Conservation (phyloP, 1,140 invertebrate species). For the Orius insidiosus region DNA sequence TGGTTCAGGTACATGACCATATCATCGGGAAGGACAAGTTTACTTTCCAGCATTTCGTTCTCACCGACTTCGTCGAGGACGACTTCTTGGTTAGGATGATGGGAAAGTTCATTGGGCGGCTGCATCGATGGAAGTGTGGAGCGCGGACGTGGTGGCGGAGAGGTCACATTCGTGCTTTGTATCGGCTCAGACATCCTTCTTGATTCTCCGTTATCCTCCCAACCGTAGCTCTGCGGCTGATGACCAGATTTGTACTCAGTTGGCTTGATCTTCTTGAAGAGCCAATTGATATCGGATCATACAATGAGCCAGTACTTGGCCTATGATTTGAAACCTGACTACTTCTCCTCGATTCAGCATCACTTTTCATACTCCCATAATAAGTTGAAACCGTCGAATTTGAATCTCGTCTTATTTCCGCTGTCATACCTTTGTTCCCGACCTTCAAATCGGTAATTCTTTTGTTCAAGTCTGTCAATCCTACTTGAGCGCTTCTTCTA, state of each 20-base stretch:
- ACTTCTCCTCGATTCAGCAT: constrained; percentile 48
- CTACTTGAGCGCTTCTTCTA: constrained; percentile 23
- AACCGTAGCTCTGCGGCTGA: constrained; percentile 26
- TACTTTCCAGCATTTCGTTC: constrained; percentile 75
- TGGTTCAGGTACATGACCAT: constrained; percentile 88
- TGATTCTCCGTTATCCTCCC: constrained; percentile 25
- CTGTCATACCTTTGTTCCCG: constrained; percentile 19
- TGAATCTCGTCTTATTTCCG: constrained; percentile 44
- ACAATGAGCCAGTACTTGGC: constrained; percentile 26
- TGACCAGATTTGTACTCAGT: constrained; percentile 29
- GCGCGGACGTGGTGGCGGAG: constrained; percentile 17
- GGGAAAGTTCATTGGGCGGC: constrained; percentile 22
- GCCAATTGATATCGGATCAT: constrained; percentile 79
- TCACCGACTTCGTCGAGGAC: constrained; percentile 66
- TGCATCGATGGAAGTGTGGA: constrained; percentile 10
- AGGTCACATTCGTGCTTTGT: constrained; percentile 19
- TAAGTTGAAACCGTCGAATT: constrained; percentile 73
- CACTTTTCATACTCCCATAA: constrained; percentile 68
- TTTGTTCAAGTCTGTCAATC: constrained; percentile 39
- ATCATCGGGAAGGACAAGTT: constrained; percentile 84
- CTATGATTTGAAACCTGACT: constrained; percentile 29
- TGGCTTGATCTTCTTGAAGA: constrained; percentile 63
- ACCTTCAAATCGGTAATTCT: constrained; percentile 59
- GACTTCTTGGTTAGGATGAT: constrained; percentile 70
- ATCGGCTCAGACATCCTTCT: constrained; percentile 29